These are phyloP conservation scores for Barypeithes pellucidus DNA, from an alignment of 2,888 invertebrate genomes.

Conservation along the genomic window DNA sequence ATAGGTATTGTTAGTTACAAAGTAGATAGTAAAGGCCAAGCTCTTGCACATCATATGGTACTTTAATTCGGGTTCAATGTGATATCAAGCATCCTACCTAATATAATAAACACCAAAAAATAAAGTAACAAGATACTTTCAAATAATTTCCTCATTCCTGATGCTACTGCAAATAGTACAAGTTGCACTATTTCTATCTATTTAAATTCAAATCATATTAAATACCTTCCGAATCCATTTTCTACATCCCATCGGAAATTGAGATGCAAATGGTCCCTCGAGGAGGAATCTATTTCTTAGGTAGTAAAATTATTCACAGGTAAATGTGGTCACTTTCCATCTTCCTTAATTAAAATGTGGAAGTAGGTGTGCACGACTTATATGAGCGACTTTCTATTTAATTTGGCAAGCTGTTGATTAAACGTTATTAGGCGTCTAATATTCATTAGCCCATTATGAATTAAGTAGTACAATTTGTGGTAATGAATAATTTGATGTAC, in stretches of 20 bases:
- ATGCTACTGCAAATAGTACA: no score
- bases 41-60: no score
- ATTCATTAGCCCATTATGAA: conserved; percentile 24
- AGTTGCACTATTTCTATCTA: not conserved
- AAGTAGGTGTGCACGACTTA: conserved; percentile 53
- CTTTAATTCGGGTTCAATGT: no score
- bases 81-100: no score
- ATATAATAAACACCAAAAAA: no score
- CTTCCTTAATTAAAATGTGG: conserved; percentile 54
- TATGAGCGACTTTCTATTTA: conserved; percentile 52
- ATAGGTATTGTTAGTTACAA: no score
- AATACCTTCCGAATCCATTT: conserved; percentile 36
- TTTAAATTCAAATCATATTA: conserved; percentile 37
- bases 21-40: no score
- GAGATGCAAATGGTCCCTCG: conserved; percentile 50
- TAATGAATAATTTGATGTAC: conserved; percentile 16
- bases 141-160: no score
- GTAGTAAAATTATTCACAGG: conserved; percentile 51
- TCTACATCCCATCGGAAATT: conserved; percentile 51
- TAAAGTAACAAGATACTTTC: no score
- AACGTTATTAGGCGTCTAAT: conserved; percentile 45
- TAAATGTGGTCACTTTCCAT: conserved; percentile 55
- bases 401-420: conserved; percentile 48
- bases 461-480: conserved; percentile 14
- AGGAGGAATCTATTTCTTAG: conserved; percentile 51